Evolutionary conservation across 2,797 vertebrate species (phyloP), one percentile per base, ranked within the genome.

Genomic region (Lepilemur ruficaudatus): DNA sequence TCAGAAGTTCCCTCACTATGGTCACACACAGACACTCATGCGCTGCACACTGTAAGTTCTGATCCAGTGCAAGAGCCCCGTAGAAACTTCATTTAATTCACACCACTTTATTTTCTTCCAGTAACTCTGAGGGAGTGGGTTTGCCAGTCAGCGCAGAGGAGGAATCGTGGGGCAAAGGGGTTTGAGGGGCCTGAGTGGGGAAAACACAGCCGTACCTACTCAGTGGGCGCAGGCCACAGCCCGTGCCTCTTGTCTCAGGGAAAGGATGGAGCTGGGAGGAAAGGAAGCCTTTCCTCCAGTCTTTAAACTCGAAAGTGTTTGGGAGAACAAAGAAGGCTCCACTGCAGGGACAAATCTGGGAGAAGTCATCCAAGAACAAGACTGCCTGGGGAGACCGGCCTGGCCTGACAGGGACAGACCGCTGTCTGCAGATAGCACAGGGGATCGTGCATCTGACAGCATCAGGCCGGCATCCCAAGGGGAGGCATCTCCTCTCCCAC

Each of bases 221-320:
- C 18, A 20, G 9, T 0, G 9, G 85, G 3, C 28, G 5, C 14
- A 1, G 52, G 25, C 1, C 13, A n/a, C 23, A 0, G 57, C 57
- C 25, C 11, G 0, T 0, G 0, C 2, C n/a, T 12, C 30, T 7
- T 1, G 7, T n/a, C 50, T 76, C 28, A 3, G 23, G 59, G 30
- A 43, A 32, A 30, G 12, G n/a, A 23, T 4, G 4, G 9, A 14
- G 25, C 1, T 32, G 55, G 17, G 32, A 69, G 38, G 4, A 1
- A 9, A 35, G 12, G 15, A 7, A n/a, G 8, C 2, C 7, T 20
- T 57, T 84, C 32, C 9, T 52, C 4, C 1, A 12, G 15, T 2
- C 18, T 61, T 55, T 55, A 35, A 52, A 50, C 50, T 0, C 12
- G 18, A 52, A 73, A 32, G 8, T 7, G 2, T 15, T n/a, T 12